phyloP scores from a whole-genome alignment of 1,140 invertebrate genomes.

The Drosophila elegans region DNA sequence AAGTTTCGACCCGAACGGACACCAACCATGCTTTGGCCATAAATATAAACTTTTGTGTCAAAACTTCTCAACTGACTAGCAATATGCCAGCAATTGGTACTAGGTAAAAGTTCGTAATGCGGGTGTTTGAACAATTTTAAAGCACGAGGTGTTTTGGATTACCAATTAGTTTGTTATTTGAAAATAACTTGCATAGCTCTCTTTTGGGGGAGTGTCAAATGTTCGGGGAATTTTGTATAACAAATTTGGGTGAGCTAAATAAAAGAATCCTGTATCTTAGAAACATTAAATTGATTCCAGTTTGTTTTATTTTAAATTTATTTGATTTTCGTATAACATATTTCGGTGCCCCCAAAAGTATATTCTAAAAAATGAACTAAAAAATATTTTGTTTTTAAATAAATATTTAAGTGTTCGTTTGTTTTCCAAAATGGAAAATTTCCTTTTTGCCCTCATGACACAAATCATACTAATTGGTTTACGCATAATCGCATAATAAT shows the following conservation, averaged over 20 bases:
- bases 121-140: conserved; percentile 1
- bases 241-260: too few species aligned
- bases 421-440: not conserved
- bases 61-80: conserved; percentile 31
- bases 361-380: not conserved
- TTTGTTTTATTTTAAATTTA: too few species aligned
- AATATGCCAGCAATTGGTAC: not conserved
- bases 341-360: not conserved
- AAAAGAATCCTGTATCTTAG: too few species aligned
- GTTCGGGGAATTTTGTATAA: too few species aligned
- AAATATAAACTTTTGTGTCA: conserved; percentile 39
- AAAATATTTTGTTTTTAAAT: not conserved
- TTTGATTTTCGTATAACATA: too few species aligned
- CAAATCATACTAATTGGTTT: conserved; percentile 39
- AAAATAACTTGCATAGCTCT: not conserved
- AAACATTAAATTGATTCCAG: too few species aligned
- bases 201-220: not conserved
- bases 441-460: conserved; percentile 6
- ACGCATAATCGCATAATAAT: conserved; percentile 31
- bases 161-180: conserved; percentile 5
- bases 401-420: not conserved
- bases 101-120: conserved; percentile 5
- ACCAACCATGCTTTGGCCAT: conserved; percentile 2
- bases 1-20: conserved; percentile 8
- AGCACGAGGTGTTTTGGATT: conserved; percentile 6